Base-by-base conservation (phyloP, 2,888 invertebrate genomes). In the Acanthosepion pharaonis region DNA sequence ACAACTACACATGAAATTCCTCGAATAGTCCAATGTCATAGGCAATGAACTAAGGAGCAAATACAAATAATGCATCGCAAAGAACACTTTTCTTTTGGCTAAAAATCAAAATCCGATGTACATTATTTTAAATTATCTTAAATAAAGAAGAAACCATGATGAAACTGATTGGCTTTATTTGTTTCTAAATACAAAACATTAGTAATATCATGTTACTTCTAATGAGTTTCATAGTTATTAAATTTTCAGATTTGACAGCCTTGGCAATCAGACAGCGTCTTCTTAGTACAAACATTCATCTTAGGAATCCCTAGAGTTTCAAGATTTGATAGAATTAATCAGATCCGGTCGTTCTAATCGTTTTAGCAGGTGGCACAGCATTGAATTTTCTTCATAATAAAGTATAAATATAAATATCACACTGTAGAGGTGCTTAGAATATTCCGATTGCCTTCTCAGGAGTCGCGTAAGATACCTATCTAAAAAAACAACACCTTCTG, bases 271-370 rank as follows among this genome's bases (percentile, higher is more conserved):
- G n/a, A n/a, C 3, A n/a, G n/a, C 1, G n/a, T n/a, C 78, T 78
- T 78, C n/a, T 78, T 78, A 78, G 78, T 78, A 78, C n/a, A 78
- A 78, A n/a, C 78, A 78, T 78, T 15, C 78, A n/a, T 78, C 78
- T 78, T n/a, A n/a, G 9, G 33, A 78, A 8, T 78, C 78, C 78
- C 78, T 3, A 15, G 11, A 78, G 4, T 78, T 78, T 33, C n/a
- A 33, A 33, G 33, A 78, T 15, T 18, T 78, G 33, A 78, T 15
- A 78, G n/a, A n/a, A 78, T 78, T 78, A 78, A 78, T 78, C n/a
- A 78, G 33, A 78, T 2, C 78, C 15, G 78, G n/a, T 78, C 78
- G 33, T n/a, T n/a, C n/a, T 78, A 78, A 78, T 78, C n/a, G n/a
- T n/a, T 78, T 33, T 78, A 78, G 78, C 78, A 78, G 78, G 78